Conservation (phyloP, 2,113 vertebrate genomes). For the Sceloporus undulatus region DNA sequence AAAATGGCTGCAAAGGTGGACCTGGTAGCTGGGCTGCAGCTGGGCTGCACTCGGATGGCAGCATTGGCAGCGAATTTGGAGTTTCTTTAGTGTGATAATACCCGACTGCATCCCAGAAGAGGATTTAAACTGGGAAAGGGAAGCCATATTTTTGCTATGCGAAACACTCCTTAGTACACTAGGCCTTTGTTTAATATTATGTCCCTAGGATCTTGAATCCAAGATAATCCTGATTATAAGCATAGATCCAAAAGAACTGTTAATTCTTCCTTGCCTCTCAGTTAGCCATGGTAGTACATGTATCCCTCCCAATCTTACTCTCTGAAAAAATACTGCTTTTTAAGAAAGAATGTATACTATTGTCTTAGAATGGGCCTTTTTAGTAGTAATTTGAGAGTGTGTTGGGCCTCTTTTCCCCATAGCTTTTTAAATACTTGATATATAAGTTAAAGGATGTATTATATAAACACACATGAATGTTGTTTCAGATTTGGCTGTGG, state of each 20-base stretch:
- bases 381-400: neutral
- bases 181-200: neutral
- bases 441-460: conserved; percentile 30
- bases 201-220: no score
- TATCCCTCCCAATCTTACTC: neutral
- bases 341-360: neutral
- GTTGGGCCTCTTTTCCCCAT: conserved; percentile 36
- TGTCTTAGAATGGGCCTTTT: neutral
- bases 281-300: neutral
- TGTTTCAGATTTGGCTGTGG: conserved; percentile 40
- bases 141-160: no score
- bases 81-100: no score
- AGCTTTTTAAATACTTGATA: neutral
- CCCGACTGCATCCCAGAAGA: no score
- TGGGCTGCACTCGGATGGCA: no score
- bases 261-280: neutral
- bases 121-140: no score
- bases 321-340: neutral
- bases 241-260: neutral
- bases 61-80: no score
- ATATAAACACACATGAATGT: conserved; percentile 51
- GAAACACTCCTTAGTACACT: no score
- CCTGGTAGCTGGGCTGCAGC: no score
- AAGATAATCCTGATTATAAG: neutral
- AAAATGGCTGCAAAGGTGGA: no score